Base-by-base conservation (phyloP, 2,888 invertebrate genomes). In the Nysson spinosus region DNA sequence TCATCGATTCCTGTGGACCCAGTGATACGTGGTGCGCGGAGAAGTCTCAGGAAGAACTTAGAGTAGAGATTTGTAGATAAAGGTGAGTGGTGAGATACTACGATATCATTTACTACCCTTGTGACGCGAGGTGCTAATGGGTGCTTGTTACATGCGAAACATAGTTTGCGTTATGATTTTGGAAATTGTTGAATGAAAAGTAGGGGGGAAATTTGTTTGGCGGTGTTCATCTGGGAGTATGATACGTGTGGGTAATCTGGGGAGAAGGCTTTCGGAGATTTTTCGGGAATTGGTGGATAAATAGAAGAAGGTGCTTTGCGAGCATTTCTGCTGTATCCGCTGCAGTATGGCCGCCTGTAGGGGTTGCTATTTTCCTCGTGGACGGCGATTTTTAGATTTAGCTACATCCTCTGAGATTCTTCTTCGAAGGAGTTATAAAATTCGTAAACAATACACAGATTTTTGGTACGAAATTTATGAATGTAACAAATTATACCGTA, bases 131-230 rank as follows among this genome's bases (percentile, higher is more conserved):
- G n/a, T 9, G n/a, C 5, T 9, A 9, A 32, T n/a, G 3, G 32
- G 3, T 32, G n/a, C 32, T 3, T 26, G 34, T 22, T 7, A 20
- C 17, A 24, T 22, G 24, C 16, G n/a, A 14, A 4, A n/a, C n/a
- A n/a, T 4, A 12, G 34, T 17, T 35, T 11, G 11, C 20, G 4
- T n/a, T 3, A 7, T 35, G 17, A 30, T 17, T 4, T n/a, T 9
- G 4, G 3, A 4, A 6, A 30, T 47, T 64, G 17, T 66, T 69
- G 75, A 75, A 72, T 72, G 69, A 75, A 75, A 72, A 69, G 44
- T 63, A 5, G 4, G 4, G n/a, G 9, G 34, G 0, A 42, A 28
- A 37, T 4, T 3, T 1, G 2, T 24, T 44, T 3, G n/a, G 4
- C 6, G 22, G 6, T 4, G 0, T 17, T 11, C 5, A 22, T 19